Evolutionary conservation across 2,113 vertebrate genomes (phyloP).

Genomic region (Boulengeromyrus knoepffleri): DNA sequence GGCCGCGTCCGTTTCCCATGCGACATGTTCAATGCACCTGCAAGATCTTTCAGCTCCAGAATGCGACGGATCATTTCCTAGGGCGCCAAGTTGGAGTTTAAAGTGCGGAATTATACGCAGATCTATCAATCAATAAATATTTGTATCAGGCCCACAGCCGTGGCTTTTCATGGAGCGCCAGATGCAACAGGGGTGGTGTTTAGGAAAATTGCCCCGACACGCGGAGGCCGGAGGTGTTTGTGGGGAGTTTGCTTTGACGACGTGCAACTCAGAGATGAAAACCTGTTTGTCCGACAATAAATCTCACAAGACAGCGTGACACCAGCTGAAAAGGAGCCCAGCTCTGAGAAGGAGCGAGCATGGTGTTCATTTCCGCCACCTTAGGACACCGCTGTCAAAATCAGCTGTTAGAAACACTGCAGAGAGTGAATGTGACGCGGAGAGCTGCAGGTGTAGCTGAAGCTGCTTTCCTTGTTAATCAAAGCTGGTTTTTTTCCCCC

Average conservation of each 20-base stretch:
- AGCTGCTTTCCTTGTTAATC: not conserved
- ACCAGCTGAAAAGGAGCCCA: not conserved
- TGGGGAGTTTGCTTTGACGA: constrained; percentile 1
- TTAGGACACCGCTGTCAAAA: not conserved
- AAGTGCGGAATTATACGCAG: constrained; percentile 7
- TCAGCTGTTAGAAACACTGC: not conserved
- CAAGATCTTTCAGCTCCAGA: not conserved
- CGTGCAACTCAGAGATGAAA: not conserved
- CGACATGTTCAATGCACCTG: not conserved
- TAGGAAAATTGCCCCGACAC: constrained; percentile 17
- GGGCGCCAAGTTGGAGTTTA: not conserved
- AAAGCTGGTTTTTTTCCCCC: not conserved
- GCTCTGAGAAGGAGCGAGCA: not conserved
- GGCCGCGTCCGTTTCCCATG: not conserved
- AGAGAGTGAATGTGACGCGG: not conserved
- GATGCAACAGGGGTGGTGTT: constrained; percentile 56
- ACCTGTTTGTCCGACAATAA: not conserved
- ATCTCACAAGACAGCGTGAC: not conserved
- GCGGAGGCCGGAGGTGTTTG: constrained; percentile 11
- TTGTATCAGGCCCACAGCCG: constrained; percentile 28
- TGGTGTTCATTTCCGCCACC: not conserved
- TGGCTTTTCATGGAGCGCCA: constrained; percentile 42
- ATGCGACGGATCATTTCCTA: not conserved
- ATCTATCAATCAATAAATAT: constrained; percentile 44
- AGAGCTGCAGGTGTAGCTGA: not conserved